phyloP scores from a whole-genome alignment of 1,140 invertebrate genomes.

The Ephestia elutella region DNA sequence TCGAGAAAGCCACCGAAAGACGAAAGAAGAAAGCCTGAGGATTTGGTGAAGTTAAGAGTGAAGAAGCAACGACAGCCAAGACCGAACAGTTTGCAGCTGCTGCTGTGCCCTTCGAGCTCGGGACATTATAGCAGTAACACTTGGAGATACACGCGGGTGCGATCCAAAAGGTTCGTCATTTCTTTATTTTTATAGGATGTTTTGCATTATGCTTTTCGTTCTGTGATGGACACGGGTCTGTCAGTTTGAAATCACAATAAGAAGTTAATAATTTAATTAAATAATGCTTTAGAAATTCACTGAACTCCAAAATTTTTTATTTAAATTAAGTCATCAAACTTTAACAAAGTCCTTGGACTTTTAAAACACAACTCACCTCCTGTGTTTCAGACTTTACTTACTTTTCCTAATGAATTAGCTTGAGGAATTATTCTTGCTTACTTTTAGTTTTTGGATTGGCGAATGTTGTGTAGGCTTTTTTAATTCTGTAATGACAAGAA shows the following conservation, averaged over 20 bases:
- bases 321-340: background rate
- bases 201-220: background rate
- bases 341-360: background rate
- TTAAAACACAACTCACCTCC: background rate
- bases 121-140: conserved; percentile 66
- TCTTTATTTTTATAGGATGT: no score
- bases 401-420: background rate
- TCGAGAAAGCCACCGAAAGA: conserved; percentile 56
- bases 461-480: no score
- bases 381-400: background rate
- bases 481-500: no score
- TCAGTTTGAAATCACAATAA: no score
- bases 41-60: conserved; percentile 51
- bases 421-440: background rate
- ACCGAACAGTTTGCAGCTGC: conserved; percentile 60
- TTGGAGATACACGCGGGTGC: conserved; percentile 63
- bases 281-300: no score
- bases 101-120: conserved; percentile 58
- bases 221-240: no score
- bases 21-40: conserved; percentile 41
- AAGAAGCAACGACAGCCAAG: conserved; percentile 61
- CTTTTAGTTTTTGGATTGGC: no score
- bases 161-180: conserved; percentile 59
- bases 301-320: background rate
- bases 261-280: no score